Evolutionary conservation across 2,797 vertebrate genomes (phyloP).

Genomic region (Phyllotis vaccarum): DNA sequence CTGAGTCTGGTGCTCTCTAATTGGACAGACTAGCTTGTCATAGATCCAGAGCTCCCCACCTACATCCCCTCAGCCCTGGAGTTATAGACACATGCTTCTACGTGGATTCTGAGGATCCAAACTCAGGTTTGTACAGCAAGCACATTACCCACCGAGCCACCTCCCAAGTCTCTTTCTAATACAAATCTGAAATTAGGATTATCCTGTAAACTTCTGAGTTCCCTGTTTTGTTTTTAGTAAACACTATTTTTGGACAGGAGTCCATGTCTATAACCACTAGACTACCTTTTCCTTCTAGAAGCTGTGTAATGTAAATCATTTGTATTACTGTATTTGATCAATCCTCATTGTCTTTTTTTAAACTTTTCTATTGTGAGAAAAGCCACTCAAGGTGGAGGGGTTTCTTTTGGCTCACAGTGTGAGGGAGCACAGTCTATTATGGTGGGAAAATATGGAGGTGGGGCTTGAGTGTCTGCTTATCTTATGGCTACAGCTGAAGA

Average conservation of each 20-base stretch:
- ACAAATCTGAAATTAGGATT: conserved; percentile 3
- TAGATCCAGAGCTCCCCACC: background rate
- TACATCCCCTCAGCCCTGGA: background rate
- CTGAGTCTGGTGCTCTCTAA: background rate
- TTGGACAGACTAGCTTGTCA: background rate
- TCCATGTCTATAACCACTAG: background rate
- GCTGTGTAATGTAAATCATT: background rate
- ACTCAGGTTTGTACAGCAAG: background rate
- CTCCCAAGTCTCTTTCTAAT: background rate
- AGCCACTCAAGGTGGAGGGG: background rate
- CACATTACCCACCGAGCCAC: background rate
- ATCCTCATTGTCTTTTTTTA: background rate
- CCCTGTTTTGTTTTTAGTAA: background rate
- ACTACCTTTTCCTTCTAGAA: conserved; percentile 9
- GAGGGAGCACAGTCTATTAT: background rate
- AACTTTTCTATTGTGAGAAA: background rate
- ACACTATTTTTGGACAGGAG: background rate
- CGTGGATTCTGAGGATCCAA: background rate
- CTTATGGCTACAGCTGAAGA: background rate
- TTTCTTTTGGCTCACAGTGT: background rate
- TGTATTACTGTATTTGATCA: background rate
- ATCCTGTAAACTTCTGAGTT: background rate
- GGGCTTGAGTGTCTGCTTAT: background rate
- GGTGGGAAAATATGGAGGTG: background rate
- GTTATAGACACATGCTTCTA: too few relatives aligned